These are phyloP conservation scores for Drosophila pseudotakahashii DNA, from an alignment of 2,888 invertebrate species.

Conservation along the genomic window DNA sequence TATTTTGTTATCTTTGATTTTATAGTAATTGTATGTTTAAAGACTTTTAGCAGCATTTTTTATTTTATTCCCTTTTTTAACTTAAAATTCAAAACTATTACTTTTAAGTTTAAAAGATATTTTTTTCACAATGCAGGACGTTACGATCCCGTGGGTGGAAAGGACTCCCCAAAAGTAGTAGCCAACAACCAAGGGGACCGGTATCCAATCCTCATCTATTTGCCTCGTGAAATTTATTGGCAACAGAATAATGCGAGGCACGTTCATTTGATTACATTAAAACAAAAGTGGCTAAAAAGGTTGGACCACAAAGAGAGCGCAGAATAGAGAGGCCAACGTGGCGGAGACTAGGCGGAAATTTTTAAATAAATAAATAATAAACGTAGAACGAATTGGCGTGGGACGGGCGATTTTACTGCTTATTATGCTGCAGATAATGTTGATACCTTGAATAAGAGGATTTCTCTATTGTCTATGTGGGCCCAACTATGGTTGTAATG, in stretches of 20 bases:
- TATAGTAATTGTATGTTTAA: too few species aligned
- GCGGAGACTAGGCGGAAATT: slow-evolving; percentile 49
- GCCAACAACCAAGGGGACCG: slow-evolving; percentile 1
- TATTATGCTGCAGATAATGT: slow-evolving; percentile 70
- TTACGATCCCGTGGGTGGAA: slow-evolving; percentile 49
- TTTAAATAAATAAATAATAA: slow-evolving; percentile 79
- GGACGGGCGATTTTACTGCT: slow-evolving; percentile 40
- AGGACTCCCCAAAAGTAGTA: slow-evolving; percentile 17
- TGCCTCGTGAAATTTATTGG: slow-evolving; percentile 79
- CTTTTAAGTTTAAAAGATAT: background rate
- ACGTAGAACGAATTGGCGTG: slow-evolving; percentile 36
- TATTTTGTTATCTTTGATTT: too few species aligned
- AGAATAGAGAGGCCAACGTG: background rate
- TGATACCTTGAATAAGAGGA: slow-evolving; percentile 50
- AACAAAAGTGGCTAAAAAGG: slow-evolving; percentile 80
- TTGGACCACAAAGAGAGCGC: slow-evolving; percentile 47
- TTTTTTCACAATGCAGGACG: slow-evolving; percentile 4
- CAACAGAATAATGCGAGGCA: slow-evolving; percentile 80
- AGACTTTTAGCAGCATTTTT: too few species aligned
- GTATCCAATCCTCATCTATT: slow-evolving; percentile 65
- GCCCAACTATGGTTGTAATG: slow-evolving; percentile 4
- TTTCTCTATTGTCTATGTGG: slow-evolving; percentile 19
- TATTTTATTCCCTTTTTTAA: too few species aligned
- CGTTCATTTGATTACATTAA: slow-evolving; percentile 82
- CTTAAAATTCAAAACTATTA: too few species aligned